Percentiles rank a stretch among this genome's conserved stretches.
Conservation (phyloP, 2,888 invertebrate species). For the Chrysotoxum bicinctum region DNA sequence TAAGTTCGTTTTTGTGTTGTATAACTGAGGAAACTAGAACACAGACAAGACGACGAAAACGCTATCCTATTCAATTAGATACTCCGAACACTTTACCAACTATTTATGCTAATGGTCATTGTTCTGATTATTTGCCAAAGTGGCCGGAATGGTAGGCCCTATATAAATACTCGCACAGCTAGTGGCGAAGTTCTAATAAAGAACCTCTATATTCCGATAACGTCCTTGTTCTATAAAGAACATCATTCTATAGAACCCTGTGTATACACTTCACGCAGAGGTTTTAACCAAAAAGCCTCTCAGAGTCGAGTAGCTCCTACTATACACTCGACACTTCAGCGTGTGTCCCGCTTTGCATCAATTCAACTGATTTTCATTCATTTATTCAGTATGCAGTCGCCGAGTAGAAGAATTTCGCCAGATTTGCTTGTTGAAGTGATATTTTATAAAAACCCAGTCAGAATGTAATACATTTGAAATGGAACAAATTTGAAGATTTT, state of each 20-base stretch:
- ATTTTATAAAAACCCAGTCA: no score
- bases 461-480: no score
- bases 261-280: background rate
- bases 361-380: slow-evolving; percentile 65
- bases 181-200: slow-evolving; percentile 34
- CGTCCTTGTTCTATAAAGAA: slow-evolving; percentile 12
- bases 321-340: slow-evolving; percentile 43
- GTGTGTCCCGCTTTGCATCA: slow-evolving; percentile 59
- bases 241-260: slow-evolving; percentile 3
- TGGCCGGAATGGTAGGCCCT: slow-evolving; percentile 34
- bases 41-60: slow-evolving; percentile 1
- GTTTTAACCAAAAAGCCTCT: slow-evolving; percentile 26
- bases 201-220: slow-evolving; percentile 7
- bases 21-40: background rate
- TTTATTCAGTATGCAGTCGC: slow-evolving; percentile 12
- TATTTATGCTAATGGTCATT: slow-evolving; percentile 70
- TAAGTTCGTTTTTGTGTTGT: slow-evolving; percentile 46
- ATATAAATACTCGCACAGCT: no score
- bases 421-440: background rate
- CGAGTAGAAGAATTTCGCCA: background rate
- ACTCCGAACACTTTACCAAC: slow-evolving; percentile 56
- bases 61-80: slow-evolving; percentile 66
- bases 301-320: slow-evolving; percentile 7
- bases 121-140: slow-evolving; percentile 69
- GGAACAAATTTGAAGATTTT: no score